A percentile compares a stretch with the other conserved stretches of the same genome.
phyloP scores from a whole-genome alignment of 2,797 vertebrate species.

The Eospalax fontanierii region DNA sequence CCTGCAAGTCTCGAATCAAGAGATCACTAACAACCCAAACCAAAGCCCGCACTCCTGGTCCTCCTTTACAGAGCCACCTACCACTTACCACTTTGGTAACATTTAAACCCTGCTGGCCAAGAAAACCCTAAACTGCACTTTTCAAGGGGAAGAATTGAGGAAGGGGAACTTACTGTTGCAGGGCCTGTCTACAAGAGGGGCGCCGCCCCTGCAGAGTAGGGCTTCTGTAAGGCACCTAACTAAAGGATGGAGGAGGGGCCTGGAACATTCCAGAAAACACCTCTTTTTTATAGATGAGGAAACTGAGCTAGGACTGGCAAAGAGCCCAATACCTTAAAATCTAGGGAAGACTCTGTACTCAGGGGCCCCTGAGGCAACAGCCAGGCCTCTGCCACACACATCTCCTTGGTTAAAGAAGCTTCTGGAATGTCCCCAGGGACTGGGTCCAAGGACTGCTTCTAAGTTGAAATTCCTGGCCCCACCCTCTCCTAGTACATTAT shows the following conservation, averaged over 20 bases:
- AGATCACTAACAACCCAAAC: too few relatives aligned
- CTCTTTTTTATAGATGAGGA: neutral
- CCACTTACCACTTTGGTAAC: neutral
- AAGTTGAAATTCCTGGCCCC: constrained; percentile 61
- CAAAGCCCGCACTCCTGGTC: neutral
- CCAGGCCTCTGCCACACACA: neutral
- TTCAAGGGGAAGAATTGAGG: neutral
- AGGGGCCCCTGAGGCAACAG: neutral
- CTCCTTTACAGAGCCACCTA: neutral
- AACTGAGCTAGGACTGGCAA: neutral
- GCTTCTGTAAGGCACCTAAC: neutral
- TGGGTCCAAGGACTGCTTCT: constrained; percentile 33
- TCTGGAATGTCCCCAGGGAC: constrained; percentile 47
- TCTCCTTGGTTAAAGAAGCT: constrained; percentile 60
- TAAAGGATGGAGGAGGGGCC: neutral
- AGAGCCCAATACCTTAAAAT: neutral
- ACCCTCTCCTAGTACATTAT: neutral
- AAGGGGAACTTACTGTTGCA: neutral
- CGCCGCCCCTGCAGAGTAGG: neutral
- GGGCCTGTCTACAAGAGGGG: neutral
- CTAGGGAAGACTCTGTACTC: neutral
- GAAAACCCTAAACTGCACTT: neutral
- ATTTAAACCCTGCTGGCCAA: neutral
- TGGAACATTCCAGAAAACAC: neutral
- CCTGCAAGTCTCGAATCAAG: neutral